Base-by-base conservation (phyloP, 2,797 vertebrate genomes). In the Salmo trutta region DNA sequence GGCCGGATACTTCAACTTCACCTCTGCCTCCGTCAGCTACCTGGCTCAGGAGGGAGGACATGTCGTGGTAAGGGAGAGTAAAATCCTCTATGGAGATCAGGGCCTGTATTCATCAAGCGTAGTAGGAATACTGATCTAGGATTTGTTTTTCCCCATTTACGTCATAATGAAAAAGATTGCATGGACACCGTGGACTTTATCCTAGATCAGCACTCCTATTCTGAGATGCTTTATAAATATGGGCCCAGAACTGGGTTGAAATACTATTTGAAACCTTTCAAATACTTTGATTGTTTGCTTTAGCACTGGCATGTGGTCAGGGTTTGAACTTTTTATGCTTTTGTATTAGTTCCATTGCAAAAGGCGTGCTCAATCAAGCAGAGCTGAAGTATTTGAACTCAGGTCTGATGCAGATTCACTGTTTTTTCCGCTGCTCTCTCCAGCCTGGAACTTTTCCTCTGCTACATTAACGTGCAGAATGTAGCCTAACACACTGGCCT, bases 1-100 rank as follows among this genome's bases (percentile, higher is more conserved):
- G 86, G 97, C 97, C 0, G 98, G 97, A 0, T 98, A 99, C 89
- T 99, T 99, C 75, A 99, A 99, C 91, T 99, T 99, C 88, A 99
- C 97, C 33, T 99, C 97, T 0, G 98, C 98, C 0, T 94, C 96
- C 0, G 94, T 99, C 83, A 97, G 96, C 0, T 99, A 98, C 86
- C 88, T 98, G 87, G 96, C 96, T 0, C 98, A 99, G 90, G 98
- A 99, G 80, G 97, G 96, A 0, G 96, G 96, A 0, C 95, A 95
- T 51, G 97, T 98, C 0, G 94, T 99, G 96, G 97, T 99, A 85
- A 96, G 95, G 65, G 21, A 64, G 59, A 64, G 1, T 8, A 64
- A 3, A 64, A 64, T 64, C 21, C 0, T 8, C 21, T 24, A 10
- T 64, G 21, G 3, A 3, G 59, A 64, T 24, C n/a, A 64, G n/a